Conservation (phyloP, 2,888 invertebrate genomes). For the Aphodius granarius region DNA sequence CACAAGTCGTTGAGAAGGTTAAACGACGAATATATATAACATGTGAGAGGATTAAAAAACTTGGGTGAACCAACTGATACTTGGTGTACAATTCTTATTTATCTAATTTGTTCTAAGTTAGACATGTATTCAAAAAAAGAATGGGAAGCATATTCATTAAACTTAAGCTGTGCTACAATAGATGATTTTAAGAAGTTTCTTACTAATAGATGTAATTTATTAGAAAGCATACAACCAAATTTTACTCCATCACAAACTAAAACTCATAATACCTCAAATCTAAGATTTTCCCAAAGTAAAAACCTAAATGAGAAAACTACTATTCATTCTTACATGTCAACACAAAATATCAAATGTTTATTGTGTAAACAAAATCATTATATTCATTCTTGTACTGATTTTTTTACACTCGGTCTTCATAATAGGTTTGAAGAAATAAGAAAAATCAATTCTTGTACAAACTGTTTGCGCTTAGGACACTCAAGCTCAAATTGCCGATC, state of each 20-base stretch:
- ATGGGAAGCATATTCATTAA: background rate
- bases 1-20: conserved; percentile 2
- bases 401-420: background rate
- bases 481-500: background rate
- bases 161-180: background rate
- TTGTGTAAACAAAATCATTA: background rate
- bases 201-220: background rate
- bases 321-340: background rate
- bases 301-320: background rate
- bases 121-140: background rate
- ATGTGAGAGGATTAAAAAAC: conserved; percentile 1
- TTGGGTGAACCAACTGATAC: conserved; percentile 1
- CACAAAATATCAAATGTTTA: background rate
- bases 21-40: background rate
- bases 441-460: background rate
- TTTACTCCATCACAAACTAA: background rate
- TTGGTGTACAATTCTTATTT: conserved; percentile 3
- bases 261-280: background rate
- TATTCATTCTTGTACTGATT: background rate
- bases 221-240: background rate
- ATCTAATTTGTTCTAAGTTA: conserved; percentile 3
- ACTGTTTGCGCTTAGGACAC: background rate
- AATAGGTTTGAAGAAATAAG: background rate
- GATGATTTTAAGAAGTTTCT: background rate
- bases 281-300: background rate